Conservation (phyloP, 2,888 invertebrate genomes). For the Seira ritae region DNA sequence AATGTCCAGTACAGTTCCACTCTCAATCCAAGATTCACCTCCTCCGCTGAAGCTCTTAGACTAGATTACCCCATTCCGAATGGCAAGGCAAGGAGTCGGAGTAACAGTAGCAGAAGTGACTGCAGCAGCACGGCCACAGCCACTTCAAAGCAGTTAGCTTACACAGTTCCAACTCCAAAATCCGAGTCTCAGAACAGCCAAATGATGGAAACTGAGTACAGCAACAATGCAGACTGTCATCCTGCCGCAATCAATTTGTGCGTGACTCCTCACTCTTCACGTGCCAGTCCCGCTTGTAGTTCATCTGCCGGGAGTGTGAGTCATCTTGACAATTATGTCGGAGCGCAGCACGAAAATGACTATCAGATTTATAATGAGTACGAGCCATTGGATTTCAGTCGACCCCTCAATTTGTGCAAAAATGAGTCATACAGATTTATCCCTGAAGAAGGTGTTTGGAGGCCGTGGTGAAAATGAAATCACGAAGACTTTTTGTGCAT, state of each 20-base stretch:
- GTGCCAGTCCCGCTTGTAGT: constrained; percentile 59
- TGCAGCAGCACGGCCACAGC: constrained; percentile 29
- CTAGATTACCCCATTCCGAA: constrained; percentile 48
- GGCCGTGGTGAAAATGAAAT: constrained; percentile 63
- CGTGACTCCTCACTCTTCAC: constrained; percentile 57
- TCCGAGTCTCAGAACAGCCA: constrained; percentile 46
- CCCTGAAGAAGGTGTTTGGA: constrained; percentile 66
- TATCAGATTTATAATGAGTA: constrained; percentile 63
- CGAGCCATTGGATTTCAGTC: constrained; percentile 68
- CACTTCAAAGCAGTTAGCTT: constrained; percentile 29
- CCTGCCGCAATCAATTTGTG: constrained; percentile 60
- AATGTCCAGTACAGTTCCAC: constrained; percentile 33
- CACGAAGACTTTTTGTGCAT: background rate
- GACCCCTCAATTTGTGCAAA: constrained; percentile 68
- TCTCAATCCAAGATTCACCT: constrained; percentile 41
- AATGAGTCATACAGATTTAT: constrained; percentile 63
- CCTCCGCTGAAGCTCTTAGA: constrained; percentile 51
- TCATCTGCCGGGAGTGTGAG: constrained; percentile 60
- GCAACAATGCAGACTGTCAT: constrained; percentile 43
- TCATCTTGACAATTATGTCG: constrained; percentile 51
- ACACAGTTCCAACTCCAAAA: constrained; percentile 23
- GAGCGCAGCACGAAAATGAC: constrained; percentile 52
- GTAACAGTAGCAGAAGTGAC: constrained; percentile 62
- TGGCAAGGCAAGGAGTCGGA: constrained; percentile 45
- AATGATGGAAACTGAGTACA: constrained; percentile 57